phyloP scores from a whole-genome alignment of 2,797 vertebrate species.

The Bradypodion pumilum region DNA sequence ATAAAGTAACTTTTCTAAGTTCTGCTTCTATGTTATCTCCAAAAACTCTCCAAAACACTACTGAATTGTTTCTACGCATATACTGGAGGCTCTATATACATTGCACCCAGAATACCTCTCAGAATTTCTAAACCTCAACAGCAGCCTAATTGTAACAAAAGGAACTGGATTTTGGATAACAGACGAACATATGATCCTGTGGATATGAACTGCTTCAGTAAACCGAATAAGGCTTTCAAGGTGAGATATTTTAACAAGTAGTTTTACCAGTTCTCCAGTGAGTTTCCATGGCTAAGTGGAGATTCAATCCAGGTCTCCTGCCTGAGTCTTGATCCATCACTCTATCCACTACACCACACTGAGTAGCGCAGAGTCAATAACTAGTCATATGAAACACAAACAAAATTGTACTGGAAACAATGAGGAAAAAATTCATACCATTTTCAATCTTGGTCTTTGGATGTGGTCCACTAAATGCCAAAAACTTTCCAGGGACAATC shows the following conservation, averaged over 20 bases:
- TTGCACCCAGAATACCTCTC: neutral
- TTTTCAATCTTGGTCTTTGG: constrained; percentile 95
- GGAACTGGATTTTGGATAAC: neutral
- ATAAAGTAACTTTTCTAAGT: too few species aligned
- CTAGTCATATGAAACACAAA: neutral
- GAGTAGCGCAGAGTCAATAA: neutral
- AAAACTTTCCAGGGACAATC: constrained; percentile 91
- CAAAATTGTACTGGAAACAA: neutral
- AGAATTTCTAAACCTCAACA: neutral
- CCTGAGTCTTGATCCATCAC: too few species aligned
- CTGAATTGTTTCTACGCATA: neutral
- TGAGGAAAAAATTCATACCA: constrained; percentile 76
- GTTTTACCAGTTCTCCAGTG: too few species aligned
- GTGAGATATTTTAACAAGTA: too few species aligned
- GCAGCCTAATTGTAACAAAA: neutral
- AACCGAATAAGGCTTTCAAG: neutral
- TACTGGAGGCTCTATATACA: neutral
- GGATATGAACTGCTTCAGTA: neutral
- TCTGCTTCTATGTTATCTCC: too few species aligned
- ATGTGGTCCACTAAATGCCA: constrained; percentile 98
- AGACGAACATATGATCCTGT: neutral
- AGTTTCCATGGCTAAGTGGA: too few species aligned
- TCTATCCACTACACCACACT: too few species aligned
- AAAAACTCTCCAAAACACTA: neutral
- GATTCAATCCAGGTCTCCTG: too few species aligned